These are phyloP conservation scores for Cnemophilus loriae DNA, from an alignment of 2,113 vertebrate genomes.

Conservation along the genomic window DNA sequence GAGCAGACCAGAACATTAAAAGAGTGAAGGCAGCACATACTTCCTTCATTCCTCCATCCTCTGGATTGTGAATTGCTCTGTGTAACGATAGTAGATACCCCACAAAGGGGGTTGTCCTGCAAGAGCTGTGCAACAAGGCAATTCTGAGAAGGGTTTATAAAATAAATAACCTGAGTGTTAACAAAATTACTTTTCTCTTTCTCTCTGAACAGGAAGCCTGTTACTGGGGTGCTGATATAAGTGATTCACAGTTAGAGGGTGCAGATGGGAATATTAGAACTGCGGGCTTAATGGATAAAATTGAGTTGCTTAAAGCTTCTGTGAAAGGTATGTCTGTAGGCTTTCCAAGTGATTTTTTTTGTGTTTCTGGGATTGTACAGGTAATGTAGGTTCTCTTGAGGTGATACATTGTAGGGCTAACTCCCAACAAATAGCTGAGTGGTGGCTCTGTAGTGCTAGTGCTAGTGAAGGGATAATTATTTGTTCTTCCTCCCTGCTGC, in stretches of 20 bases:
- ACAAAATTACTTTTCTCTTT: neutral
- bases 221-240: slow-evolving; percentile 84
- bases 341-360: neutral
- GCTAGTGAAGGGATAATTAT: neutral
- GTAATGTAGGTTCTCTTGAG: neutral
- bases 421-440: neutral
- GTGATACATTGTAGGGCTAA: neutral
- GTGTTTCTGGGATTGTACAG: neutral
- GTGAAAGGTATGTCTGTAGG: slow-evolving; percentile 71
- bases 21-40: neutral
- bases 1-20: neutral
- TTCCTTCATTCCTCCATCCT: neutral
- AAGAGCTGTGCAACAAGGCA: neutral
- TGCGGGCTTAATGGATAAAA: slow-evolving; percentile 71
- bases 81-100: neutral
- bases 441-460: neutral
- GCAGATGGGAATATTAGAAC: slow-evolving; percentile 77
- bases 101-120: neutral
- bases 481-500: neutral
- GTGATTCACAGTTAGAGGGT: slow-evolving; percentile 78
- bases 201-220: slow-evolving; percentile 67
- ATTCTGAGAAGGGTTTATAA: neutral
- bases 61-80: neutral
- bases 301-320: slow-evolving; percentile 82
- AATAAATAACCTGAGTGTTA: neutral